Conservation (phyloP, 1,140 invertebrate species). For the Hirudo medicinalis region DNA sequence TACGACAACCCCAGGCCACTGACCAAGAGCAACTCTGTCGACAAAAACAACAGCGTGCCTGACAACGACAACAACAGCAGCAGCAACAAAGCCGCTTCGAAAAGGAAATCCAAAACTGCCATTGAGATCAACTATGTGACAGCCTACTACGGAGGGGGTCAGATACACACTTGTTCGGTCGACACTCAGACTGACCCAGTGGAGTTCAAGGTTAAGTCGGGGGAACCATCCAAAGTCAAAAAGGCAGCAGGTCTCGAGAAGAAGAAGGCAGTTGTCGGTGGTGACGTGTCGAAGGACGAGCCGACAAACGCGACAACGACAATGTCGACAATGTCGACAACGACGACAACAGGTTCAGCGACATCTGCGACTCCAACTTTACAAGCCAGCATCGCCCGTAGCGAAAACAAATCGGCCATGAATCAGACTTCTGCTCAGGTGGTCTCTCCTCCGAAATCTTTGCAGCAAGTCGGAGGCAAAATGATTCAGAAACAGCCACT, state of each 20-base stretch:
- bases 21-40: not conserved
- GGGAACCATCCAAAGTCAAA: not conserved
- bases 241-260: not conserved
- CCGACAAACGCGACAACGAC: not conserved
- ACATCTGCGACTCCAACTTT: not conserved
- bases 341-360: not conserved
- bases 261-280: not conserved
- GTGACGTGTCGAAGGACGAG: not conserved
- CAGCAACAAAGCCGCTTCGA: not conserved
- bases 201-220: too few species aligned
- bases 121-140: not conserved
- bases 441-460: not conserved
- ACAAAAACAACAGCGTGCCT: not conserved
- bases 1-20: not conserved
- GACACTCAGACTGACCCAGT: too few species aligned
- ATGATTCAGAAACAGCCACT: not conserved
- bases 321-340: not conserved
- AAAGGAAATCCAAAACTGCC: not conserved
- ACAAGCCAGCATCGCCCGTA: not conserved
- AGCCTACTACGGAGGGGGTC: not conserved
- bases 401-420: not conserved
- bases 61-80: not conserved
- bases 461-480: not conserved
- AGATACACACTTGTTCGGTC: not conserved
- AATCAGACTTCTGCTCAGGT: not conserved